phyloP scores from a whole-genome alignment of 2,113 vertebrate genomes.

The Lampris megalopsis region DNA sequence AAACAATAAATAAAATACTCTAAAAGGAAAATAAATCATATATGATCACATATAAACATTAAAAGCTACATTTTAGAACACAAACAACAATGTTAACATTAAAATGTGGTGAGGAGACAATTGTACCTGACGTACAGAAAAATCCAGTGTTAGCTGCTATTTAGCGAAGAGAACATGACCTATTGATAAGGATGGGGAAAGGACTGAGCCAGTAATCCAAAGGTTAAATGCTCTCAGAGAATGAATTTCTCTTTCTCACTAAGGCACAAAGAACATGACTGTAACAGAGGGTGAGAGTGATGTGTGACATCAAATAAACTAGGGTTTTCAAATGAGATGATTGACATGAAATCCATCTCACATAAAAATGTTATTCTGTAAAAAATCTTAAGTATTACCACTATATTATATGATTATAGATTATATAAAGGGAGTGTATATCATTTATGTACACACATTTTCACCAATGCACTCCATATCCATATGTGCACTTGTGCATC shows the following conservation, averaged over 20 bases:
- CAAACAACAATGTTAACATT: not conserved
- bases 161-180: conserved; percentile 22
- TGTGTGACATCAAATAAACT: conserved; percentile 6
- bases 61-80: too few species aligned
- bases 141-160: conserved; percentile 7
- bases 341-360: too few species aligned
- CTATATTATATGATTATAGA: too few species aligned
- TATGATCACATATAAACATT: too few species aligned
- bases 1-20: too few species aligned
- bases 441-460: too few species aligned
- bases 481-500: too few species aligned
- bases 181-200: conserved; percentile 50
- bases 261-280: conserved; percentile 1
- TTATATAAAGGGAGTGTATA: too few species aligned
- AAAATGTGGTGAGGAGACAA: conserved; percentile 1
- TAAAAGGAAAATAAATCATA: too few species aligned
- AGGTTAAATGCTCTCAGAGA: conserved; percentile 53
- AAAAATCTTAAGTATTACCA: too few species aligned
- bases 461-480: too few species aligned
- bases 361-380: too few species aligned
- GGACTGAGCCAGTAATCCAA: conserved; percentile 50
- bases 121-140: conserved; percentile 15
- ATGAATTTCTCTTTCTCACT: not conserved
- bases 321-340: not conserved
- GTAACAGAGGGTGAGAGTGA: not conserved